Percentiles rank a stretch among this genome's conserved stretches.
Evolutionary conservation across 2,888 invertebrate species (phyloP).

Genomic region (Leucophora obtusa): DNA sequence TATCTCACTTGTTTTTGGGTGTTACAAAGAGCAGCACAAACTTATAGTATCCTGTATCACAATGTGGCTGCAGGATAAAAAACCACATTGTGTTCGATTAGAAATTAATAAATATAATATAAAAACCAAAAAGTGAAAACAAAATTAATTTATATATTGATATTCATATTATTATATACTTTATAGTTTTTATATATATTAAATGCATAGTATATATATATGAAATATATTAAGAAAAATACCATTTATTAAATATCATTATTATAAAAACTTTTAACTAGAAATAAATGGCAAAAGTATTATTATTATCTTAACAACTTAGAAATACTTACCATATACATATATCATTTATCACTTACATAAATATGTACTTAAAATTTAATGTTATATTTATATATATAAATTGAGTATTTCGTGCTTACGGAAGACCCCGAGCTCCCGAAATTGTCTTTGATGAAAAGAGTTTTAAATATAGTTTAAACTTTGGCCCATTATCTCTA

Average conservation of each 20-base stretch:
- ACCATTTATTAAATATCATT: slow-evolving; percentile 66
- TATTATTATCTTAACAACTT: too few relatives aligned
- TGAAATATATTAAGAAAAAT: not conserved
- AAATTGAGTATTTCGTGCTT: too few relatives aligned
- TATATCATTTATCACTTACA: slow-evolving; percentile 49
- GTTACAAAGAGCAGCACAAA: slow-evolving; percentile 12
- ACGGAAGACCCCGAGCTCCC: too few relatives aligned
- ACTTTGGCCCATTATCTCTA: too few relatives aligned
- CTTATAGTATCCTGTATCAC: slow-evolving; percentile 22
- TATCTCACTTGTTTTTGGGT: not conserved
- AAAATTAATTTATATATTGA: slow-evolving; percentile 26
- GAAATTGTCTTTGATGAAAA: too few relatives aligned
- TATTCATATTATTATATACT: slow-evolving; percentile 35
- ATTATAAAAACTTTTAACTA: slow-evolving; percentile 69
- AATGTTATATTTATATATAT: slow-evolving; percentile 42
- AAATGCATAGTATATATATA: slow-evolving; percentile 20
- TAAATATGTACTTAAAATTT: slow-evolving; percentile 45
- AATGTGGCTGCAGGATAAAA: slow-evolving; percentile 6
- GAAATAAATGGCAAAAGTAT: slow-evolving; percentile 16
- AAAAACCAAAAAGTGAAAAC: not conserved
- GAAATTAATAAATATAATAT: slow-evolving; percentile 14
- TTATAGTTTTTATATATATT: slow-evolving; percentile 37
- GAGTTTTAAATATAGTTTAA: too few relatives aligned
- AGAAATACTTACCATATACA: not conserved
- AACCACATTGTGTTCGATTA: slow-evolving; percentile 49